Base-by-base conservation (phyloP, 2,888 invertebrate genomes). In the Ephialtes manifestator region DNA sequence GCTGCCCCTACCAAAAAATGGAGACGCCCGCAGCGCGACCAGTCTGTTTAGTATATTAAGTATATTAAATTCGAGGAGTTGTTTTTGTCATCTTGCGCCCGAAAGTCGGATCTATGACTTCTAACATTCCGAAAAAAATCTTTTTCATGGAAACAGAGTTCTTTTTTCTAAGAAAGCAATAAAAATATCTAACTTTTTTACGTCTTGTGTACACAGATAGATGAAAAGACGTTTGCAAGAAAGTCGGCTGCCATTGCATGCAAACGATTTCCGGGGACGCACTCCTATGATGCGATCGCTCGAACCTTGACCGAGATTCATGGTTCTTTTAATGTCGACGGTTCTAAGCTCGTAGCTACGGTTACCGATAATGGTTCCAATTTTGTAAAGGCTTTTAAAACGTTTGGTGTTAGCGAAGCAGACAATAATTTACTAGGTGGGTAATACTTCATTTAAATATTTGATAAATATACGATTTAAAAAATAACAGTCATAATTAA, bases 211-310 rank as follows among this genome's bases (percentile, higher is more conserved):
- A 5, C 31, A 10, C 20, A 68, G 76, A 74, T 70, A 28, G 76
- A 75, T 58, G 68, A 28, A 28, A 65, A 7, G n/a, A 82, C 76
- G 5, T 76, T 76, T 0, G 48, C 68, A n/a, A 76, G 82, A 18
- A 82, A 70, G 68, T 76, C 82, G 0, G 75, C 67, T 76, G 82
- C 82, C 18, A 43, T 82, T 11, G 82, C 76, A 1, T 82, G 82
- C 67, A 63, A 55, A 46, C 39, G 76, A 18, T 82, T 82, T 15
- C 46, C 67, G n/a, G 82, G 76, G 7, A 65, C 53, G 7, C 81
- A 81, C 39, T 75, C 75, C 2, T 68, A 75, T 39, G 75, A 67
- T 15, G 39, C 60, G 20, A 76, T 77, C n/a, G 82, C 82, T 4
- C 24, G n/a, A 35, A 28, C 31, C n/a, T 39, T 82, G 39, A 39